These are phyloP conservation scores for Phoxinus dragarum DNA, from an alignment of 2,797 vertebrate species.

Conservation along the genomic window DNA sequence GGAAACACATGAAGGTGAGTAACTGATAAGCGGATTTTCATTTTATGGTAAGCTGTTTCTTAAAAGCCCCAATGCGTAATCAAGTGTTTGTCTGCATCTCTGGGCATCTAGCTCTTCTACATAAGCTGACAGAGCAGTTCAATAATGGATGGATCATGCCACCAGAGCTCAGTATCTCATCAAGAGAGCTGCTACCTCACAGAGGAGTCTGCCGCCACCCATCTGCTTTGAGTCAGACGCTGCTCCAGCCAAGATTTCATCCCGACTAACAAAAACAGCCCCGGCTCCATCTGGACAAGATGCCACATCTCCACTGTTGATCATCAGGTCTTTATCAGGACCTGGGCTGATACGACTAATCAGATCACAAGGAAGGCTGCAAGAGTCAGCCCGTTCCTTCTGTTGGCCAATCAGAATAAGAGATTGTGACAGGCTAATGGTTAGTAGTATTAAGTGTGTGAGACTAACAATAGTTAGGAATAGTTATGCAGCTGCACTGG, in stretches of 20 bases:
- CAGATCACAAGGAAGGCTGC: constrained; percentile 11
- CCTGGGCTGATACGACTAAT: constrained; percentile 12
- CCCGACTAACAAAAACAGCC: constrained; percentile 36
- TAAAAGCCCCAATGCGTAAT: background rate
- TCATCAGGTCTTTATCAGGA: constrained; percentile 17
- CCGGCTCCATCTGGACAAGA: constrained; percentile 12
- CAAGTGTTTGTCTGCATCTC: constrained; percentile 14
- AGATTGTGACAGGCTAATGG: background rate
- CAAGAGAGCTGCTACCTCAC: constrained; percentile 26
- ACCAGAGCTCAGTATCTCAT: constrained; percentile 43
- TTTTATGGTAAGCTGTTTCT: background rate
- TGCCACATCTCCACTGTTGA: constrained; percentile 12
- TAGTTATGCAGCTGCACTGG: constrained; percentile 35
- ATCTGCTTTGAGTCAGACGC: constrained; percentile 43
- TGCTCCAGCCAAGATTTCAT: constrained; percentile 30
- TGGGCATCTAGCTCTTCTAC: constrained; percentile 33
- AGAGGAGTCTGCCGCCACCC: constrained; percentile 22
- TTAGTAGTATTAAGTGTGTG: constrained; percentile 14
- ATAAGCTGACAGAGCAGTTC: constrained; percentile 42
- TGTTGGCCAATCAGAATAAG: background rate
- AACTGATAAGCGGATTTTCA: background rate
- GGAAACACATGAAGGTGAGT: background rate
- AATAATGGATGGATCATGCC: constrained; percentile 55
- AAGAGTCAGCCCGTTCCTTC: background rate
- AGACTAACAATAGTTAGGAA: background rate